Percentiles rank a stretch among this genome's conserved stretches.
phyloP scores from a whole-genome alignment of 2,113 vertebrate species.

The Panthera tigris region DNA sequence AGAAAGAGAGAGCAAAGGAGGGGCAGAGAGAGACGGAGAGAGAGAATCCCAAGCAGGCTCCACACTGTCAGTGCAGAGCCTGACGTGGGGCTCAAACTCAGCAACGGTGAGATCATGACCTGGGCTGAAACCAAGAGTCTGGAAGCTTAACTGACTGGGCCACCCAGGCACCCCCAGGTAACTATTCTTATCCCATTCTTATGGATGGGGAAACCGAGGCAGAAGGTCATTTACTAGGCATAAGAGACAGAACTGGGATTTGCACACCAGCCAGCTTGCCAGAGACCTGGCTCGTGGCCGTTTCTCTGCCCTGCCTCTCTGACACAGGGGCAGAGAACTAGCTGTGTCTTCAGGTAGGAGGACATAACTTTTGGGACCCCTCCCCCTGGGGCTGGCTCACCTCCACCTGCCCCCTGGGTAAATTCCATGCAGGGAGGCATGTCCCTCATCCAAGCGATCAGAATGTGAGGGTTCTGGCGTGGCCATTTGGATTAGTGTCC shows the following conservation, averaged over 20 bases:
- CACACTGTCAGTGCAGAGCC: too few relatives aligned
- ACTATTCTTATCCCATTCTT: background rate
- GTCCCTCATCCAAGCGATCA: rapidly evolving
- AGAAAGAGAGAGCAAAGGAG: too few relatives aligned
- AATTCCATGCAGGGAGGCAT: too few relatives aligned
- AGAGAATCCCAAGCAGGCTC: too few relatives aligned
- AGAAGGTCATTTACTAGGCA: background rate
- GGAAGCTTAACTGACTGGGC: too few relatives aligned
- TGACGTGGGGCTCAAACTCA: too few relatives aligned
- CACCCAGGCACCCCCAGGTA: background rate
- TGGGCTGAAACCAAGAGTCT: too few relatives aligned
- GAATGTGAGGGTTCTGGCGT: background rate
- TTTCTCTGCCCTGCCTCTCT: background rate
- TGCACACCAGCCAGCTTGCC: background rate
- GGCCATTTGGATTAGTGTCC: background rate
- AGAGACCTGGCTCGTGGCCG: background rate
- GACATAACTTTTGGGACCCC: background rate
- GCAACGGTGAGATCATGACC: too few relatives aligned
- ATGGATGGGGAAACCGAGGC: background rate
- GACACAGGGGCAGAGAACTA: background rate
- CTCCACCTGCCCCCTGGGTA: too few relatives aligned
- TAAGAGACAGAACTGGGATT: background rate
- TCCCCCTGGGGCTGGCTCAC: too few relatives aligned
- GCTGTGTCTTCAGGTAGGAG: background rate
- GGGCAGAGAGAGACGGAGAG: too few relatives aligned